These are phyloP conservation scores for Stenotaenia linearis DNA, from an alignment of 2,888 invertebrate genomes.

Conservation along the genomic window DNA sequence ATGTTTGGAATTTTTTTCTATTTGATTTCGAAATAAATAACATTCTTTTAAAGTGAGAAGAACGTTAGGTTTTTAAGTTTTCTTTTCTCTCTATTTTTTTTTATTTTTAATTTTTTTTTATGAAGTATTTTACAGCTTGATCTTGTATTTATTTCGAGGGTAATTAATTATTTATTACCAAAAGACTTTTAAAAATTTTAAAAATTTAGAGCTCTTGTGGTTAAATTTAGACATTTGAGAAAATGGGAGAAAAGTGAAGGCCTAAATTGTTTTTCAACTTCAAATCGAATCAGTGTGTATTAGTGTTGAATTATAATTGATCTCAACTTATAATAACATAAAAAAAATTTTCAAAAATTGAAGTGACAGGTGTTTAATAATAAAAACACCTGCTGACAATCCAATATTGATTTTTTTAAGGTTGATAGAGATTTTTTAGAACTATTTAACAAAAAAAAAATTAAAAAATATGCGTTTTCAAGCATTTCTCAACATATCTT, in stretches of 20 bases:
- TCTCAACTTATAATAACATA: background rate
- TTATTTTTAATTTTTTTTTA: background rate
- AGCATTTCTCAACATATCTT: background rate
- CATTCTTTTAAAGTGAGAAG: background rate
- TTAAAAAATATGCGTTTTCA: background rate
- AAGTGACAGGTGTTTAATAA: background rate
- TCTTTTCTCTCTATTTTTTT: background rate
- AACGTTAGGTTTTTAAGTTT: background rate
- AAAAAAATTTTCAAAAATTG: background rate
- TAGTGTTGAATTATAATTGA: background rate
- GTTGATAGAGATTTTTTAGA: background rate
- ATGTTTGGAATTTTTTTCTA: background rate
- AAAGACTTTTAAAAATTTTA: too few relatives aligned
- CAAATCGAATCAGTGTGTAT: background rate
- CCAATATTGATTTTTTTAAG: background rate
- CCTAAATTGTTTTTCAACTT: background rate
- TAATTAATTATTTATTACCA: too few relatives aligned
- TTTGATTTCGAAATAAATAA: background rate
- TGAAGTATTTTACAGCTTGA: background rate
- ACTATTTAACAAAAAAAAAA: background rate
- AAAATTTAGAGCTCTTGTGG: too few relatives aligned
- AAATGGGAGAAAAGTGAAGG: background rate
- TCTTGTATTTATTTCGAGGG: background rate
- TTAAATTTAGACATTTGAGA: background rate
- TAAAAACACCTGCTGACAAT: background rate